Percentiles rank a stretch among this genome's conserved stretches.
Evolutionary conservation across 2,113 vertebrate species (phyloP).

Genomic region (Bucco capensis): DNA sequence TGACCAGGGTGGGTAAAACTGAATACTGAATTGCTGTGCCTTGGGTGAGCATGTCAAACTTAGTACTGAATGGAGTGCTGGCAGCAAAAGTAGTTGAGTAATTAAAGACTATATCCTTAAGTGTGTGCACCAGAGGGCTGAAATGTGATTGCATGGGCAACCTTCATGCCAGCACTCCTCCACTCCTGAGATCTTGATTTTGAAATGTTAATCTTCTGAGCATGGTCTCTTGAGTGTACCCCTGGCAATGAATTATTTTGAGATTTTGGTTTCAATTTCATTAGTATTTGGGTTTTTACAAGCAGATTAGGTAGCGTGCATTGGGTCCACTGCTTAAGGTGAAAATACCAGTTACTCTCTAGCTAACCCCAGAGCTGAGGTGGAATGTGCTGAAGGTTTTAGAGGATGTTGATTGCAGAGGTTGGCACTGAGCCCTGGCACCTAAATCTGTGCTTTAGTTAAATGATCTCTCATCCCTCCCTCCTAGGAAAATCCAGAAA

Average conservation of each 20-base stretch:
- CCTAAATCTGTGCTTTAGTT: not conserved
- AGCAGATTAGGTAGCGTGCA: not conserved
- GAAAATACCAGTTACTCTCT: not conserved
- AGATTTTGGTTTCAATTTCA: not conserved
- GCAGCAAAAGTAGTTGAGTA: not conserved
- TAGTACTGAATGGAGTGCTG: not conserved
- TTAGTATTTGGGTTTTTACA: not conserved
- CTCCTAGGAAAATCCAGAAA: not conserved
- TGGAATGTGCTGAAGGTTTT: not conserved
- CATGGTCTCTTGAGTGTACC: accelerated
- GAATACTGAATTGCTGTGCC: not conserved
- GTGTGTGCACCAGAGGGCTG: not conserved
- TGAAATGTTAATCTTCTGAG: not conserved
- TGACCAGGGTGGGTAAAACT: not conserved
- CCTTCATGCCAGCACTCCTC: not conserved
- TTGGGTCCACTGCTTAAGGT: not conserved
- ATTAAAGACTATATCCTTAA: constrained; percentile 18
- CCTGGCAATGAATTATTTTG: not conserved
- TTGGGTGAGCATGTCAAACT: not conserved
- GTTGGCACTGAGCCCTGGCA: not conserved
- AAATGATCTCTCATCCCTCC: not conserved
- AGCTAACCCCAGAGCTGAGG: not conserved
- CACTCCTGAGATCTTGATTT: not conserved
- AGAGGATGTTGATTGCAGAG: not conserved
- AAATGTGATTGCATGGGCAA: not conserved